Evolutionary conservation across 2,113 vertebrate genomes (phyloP).

Genomic region (Oceanites oceanicus): DNA sequence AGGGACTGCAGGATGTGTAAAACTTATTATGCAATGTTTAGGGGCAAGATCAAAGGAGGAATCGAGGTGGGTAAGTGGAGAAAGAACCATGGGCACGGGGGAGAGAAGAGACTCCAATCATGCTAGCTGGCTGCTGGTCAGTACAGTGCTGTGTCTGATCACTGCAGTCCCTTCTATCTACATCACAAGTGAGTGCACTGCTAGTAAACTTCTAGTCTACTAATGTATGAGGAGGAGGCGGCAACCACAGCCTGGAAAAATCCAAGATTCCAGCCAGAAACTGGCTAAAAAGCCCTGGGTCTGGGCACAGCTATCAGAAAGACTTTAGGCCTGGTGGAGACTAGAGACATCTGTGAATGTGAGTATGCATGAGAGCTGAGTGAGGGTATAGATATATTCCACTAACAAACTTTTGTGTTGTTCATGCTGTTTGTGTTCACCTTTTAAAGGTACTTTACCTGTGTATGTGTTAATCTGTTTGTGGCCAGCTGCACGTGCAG

Average conservation of each 20-base stretch:
- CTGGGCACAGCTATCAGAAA: neutral
- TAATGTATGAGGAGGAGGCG: neutral
- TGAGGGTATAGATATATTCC: neutral
- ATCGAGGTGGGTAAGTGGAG: neutral
- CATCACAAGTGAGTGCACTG: neutral
- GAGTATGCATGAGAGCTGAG: accelerated
- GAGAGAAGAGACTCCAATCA: neutral
- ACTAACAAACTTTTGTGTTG: neutral
- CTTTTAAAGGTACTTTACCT: neutral
- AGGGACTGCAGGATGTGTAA: neutral
- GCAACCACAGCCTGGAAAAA: neutral
- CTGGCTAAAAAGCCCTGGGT: neutral
- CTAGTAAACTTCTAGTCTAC: neutral
- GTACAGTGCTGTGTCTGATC: neutral
- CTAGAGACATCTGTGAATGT: neutral
- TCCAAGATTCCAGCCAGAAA: neutral
- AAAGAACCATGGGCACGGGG: neutral
- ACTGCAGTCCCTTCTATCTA: neutral
- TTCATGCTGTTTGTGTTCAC: neutral
- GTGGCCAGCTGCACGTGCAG: neutral
- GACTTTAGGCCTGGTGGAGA: neutral
- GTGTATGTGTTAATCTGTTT: neutral
- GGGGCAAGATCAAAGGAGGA: neutral
- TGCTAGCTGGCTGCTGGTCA: neutral
- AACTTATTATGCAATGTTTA: neutral